Evolutionary conservation across 2,113 vertebrate species (phyloP).

Genomic region (Tupaia chinensis): DNA sequence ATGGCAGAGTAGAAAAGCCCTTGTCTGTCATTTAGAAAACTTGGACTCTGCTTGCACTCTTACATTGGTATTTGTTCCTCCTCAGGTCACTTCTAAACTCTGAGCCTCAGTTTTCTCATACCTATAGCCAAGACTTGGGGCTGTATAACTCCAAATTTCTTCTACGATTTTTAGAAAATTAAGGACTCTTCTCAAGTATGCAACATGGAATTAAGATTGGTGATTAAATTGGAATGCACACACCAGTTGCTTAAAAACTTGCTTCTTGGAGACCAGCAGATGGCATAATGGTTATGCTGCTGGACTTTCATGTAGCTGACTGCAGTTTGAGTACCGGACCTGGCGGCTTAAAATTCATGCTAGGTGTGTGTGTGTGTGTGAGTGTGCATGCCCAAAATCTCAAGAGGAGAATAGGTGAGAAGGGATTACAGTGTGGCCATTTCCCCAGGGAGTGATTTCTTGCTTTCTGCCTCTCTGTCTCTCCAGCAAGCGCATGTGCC

Average conservation of each 20-base stretch:
- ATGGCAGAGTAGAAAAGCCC: neutral
- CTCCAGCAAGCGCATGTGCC: too few relatives aligned
- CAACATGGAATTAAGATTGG: constrained; percentile 11
- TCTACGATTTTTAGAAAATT: neutral
- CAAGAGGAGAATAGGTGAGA: too few relatives aligned
- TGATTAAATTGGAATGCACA: constrained; percentile 26
- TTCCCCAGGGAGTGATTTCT: too few relatives aligned
- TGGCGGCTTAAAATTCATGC: too few relatives aligned
- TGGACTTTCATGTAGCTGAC: too few relatives aligned
- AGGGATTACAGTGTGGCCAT: too few relatives aligned
- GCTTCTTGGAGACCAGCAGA: neutral
- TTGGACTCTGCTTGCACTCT: neutral
- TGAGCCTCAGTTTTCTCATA: constrained; percentile 33
- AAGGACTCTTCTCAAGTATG: constrained; percentile 39
- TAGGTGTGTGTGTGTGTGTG: too few relatives aligned
- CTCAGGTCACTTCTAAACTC: neutral
- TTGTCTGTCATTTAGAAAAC: neutral
- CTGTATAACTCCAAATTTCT: neutral
- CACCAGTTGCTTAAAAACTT: constrained; percentile 1
- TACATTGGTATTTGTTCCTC: neutral
- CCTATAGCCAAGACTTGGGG: neutral
- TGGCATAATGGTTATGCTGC: too few relatives aligned
- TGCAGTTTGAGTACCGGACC: too few relatives aligned
- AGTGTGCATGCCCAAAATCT: too few relatives aligned
- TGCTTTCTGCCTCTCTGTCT: too few relatives aligned